Conservation (phyloP, 2,888 invertebrate species). For the Morpho achilles region DNA sequence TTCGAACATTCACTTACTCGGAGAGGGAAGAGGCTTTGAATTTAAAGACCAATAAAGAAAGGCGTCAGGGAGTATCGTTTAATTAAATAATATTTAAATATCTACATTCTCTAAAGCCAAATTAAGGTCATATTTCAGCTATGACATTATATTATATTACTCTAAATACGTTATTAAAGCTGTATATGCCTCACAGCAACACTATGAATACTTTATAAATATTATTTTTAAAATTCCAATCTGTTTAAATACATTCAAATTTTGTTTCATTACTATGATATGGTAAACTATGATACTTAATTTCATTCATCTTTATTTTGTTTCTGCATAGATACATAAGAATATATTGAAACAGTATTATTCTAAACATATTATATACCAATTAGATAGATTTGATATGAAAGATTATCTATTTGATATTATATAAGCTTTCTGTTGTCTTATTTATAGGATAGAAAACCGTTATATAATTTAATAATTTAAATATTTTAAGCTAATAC, state of each 20-base stretch:
- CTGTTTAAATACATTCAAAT: conserved; percentile 28
- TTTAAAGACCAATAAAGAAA: conserved; percentile 25
- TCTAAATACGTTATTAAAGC: conserved; percentile 39
- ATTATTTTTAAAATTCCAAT: background rate
- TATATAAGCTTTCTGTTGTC: conserved; percentile 10
- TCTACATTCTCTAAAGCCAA: conserved; percentile 41
- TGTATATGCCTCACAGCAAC: conserved; percentile 48
- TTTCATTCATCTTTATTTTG: conserved; percentile 17
- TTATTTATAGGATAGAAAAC: conserved; percentile 40
- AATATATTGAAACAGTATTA: background rate
- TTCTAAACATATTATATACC: too few species aligned
- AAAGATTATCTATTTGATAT: background rate
- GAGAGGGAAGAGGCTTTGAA: conserved; percentile 16
- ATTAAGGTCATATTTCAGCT: conserved; percentile 22
- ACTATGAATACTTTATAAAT: conserved; percentile 23
- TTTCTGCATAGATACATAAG: conserved; percentile 26
- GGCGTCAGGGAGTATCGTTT: conserved; percentile 39
- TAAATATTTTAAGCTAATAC: conserved; percentile 12
- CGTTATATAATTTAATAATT: conserved; percentile 29
- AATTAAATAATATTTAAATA: conserved; percentile 53
- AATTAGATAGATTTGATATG: background rate
- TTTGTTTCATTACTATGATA: conserved; percentile 38
- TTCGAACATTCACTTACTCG: conserved; percentile 18
- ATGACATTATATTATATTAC: conserved; percentile 10
- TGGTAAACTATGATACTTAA: conserved; percentile 13